Base-by-base conservation (phyloP, 2,888 invertebrate genomes). In the Nebria salina region DNA sequence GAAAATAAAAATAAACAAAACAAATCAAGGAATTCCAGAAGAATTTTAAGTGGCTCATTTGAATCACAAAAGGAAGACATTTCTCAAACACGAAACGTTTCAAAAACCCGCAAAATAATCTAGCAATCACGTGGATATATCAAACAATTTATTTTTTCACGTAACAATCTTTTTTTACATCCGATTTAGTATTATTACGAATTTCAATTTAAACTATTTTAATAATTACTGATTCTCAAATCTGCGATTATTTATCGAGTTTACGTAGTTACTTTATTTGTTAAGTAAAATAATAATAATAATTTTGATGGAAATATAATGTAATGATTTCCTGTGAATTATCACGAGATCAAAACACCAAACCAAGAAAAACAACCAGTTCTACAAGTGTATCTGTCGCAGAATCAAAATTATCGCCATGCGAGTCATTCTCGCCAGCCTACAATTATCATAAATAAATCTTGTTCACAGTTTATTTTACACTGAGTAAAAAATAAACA, bases 31-130 rank as follows among this genome's bases (percentile, higher is more conserved):
- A 80, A 80, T 80, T 66, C 68, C 70, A 54, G 80, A 80, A 72
- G 80, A 80, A 80, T 80, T 80, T 80, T 80, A 80, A 80, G 80
- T 80, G 75, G 26, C 80, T 80, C 75, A 80, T 80, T 80, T 80
- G 75, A 80, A 80, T 80, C 70, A 80, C 75, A 80, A 80, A 80
- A 80, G 80, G 80, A 66, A 78, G 54, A 75, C 70, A 75, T 80
- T 75, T 75, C 75, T 80, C 64, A 80, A 80, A 80, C 75, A 80
- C 75, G 80, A 80, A 80, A 80, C 80, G 80, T 75, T 80, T 80
- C 75, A 72, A 80, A 80, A 80, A 80, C 75, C 64, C 64, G 72
- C 72, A 54, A 70, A 20, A 75, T 80, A 80, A 75, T 80, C 65
- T 65, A 72, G 78, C 65, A 73, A 73, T 41, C 78, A 34, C 64